Evolutionary conservation across 2,113 vertebrate species (phyloP).

Genomic region (Lepidothrix coronata): DNA sequence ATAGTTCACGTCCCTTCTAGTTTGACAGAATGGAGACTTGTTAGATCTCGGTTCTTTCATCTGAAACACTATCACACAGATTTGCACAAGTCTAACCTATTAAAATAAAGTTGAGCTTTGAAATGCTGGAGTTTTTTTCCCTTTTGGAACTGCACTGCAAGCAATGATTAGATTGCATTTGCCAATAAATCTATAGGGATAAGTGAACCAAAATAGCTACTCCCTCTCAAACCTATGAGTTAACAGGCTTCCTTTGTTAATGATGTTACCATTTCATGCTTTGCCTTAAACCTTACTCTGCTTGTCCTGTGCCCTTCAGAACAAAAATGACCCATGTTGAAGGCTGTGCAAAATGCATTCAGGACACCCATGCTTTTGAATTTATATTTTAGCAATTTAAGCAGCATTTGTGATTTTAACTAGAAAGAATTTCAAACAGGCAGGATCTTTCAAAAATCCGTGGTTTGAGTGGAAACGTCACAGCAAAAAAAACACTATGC

Average conservation of each 20-base stretch:
- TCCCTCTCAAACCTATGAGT: conserved; percentile 10
- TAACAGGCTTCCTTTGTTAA: not conserved
- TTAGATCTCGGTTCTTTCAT: conserved; percentile 30
- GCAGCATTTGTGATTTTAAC: not conserved
- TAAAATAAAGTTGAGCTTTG: conserved; percentile 9
- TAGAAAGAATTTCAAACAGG: not conserved
- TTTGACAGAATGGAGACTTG: conserved; percentile 43
- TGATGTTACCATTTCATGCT: not conserved
- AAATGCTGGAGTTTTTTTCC: not conserved
- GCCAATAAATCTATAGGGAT: conserved; percentile 46
- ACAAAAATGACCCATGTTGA: not conserved
- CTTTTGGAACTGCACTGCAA: conserved; percentile 11
- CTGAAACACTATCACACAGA: conserved; percentile 8
- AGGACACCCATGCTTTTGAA: not conserved
- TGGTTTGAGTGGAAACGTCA: not conserved
- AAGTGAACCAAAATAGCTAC: conserved; percentile 9
- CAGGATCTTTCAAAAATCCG: not conserved
- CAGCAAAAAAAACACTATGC: not conserved
- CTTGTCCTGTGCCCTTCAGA: not conserved
- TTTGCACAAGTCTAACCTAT: not conserved
- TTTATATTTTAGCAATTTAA: not conserved
- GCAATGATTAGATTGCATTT: conserved; percentile 29
- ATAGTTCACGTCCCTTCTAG: conserved; percentile 47
- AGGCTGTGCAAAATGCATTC: not conserved
- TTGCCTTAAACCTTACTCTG: not conserved